Evolutionary conservation across 2,113 vertebrate genomes (phyloP).

Genomic region (Recurvirostra avosetta): DNA sequence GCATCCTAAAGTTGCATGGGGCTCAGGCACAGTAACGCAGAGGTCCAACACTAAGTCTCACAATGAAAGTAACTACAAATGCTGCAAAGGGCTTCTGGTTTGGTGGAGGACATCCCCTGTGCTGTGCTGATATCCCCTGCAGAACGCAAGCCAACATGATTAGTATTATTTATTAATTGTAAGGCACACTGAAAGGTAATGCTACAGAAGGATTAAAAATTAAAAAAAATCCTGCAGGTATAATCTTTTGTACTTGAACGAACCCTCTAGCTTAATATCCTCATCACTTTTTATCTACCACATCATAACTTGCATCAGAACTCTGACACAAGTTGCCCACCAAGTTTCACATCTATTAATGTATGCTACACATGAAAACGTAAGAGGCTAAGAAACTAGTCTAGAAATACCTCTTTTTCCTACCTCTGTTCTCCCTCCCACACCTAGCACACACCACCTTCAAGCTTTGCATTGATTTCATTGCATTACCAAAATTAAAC

Average conservation of each 20-base stretch:
- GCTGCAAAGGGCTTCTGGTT: background rate
- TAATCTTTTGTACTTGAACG: background rate
- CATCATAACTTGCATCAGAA: background rate
- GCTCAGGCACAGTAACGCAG: background rate
- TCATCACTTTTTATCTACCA: background rate
- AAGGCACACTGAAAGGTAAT: background rate
- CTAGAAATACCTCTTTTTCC: background rate
- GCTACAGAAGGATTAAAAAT: background rate
- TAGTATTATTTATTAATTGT: background rate
- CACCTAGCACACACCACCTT: background rate
- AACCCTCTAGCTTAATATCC: background rate
- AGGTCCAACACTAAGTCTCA: background rate
- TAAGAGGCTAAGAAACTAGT: background rate
- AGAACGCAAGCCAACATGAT: background rate
- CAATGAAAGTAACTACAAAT: background rate
- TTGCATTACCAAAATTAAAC: background rate
- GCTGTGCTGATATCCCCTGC: background rate
- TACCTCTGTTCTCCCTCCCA: background rate
- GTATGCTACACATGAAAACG: background rate
- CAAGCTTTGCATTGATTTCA: background rate
- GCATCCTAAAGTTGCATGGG: background rate
- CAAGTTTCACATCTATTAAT: background rate
- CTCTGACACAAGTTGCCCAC: background rate
- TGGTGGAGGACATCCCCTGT: background rate
- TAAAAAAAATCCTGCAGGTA: background rate